phyloP scores from a whole-genome alignment of 2,797 vertebrate species.

The Typhlichthys eigenmanni region DNA sequence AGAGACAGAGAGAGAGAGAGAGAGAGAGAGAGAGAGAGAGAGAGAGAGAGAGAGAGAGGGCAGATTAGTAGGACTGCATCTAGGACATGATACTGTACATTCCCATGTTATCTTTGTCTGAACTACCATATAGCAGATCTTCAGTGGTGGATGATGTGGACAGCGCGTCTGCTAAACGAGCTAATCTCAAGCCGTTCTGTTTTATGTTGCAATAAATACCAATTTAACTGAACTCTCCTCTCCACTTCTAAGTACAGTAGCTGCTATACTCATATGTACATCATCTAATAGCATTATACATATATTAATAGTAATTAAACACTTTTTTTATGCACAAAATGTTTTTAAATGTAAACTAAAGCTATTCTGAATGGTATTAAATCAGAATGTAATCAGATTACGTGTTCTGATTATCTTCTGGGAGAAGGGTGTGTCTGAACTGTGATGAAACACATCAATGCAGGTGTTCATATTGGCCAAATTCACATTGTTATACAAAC shows the following conservation, averaged over 20 bases:
- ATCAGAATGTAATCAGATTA: background rate
- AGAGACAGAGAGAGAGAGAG: constrained; percentile 2
- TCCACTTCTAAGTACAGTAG: background rate
- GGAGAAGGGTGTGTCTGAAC: background rate
- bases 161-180: constrained; percentile 48
- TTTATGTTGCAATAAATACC: constrained; percentile 70
- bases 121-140: constrained; percentile 47
- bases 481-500: too few relatives aligned
- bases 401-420: background rate
- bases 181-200: constrained; percentile 60
- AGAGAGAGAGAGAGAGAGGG: background rate
- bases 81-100: constrained; percentile 13
- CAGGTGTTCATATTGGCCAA: too few relatives aligned
- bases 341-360: too few relatives aligned
- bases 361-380: too few relatives aligned
- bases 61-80: background rate
- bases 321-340: too few relatives aligned
- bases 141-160: constrained; percentile 57
- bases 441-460: too few relatives aligned
- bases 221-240: constrained; percentile 47
- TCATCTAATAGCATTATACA: too few relatives aligned
- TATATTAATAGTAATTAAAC: too few relatives aligned
- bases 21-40: constrained; percentile 2
- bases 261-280: too few relatives aligned
- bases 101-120: constrained; percentile 46